These are phyloP conservation scores for Sabatieria punctata DNA, from an alignment of 2,888 invertebrate genomes.

Conservation along the genomic window DNA sequence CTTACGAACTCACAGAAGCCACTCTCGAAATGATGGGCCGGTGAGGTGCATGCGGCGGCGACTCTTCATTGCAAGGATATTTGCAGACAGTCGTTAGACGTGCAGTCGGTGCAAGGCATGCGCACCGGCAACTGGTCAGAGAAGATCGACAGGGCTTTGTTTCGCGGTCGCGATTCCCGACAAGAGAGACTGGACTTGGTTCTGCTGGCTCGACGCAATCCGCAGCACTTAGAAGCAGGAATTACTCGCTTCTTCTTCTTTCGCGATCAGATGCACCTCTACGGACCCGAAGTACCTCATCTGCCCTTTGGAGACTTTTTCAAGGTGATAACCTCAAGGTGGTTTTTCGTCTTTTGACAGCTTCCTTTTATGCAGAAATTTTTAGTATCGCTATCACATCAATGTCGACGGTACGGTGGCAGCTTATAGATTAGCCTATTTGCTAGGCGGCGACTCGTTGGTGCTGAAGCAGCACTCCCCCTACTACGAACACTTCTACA, in stretches of 20 bases:
- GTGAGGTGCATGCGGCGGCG: slow-evolving; percentile 40
- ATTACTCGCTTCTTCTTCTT: slow-evolving; percentile 93
- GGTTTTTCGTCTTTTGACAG: not conserved
- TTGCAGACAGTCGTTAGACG: slow-evolving; percentile 70
- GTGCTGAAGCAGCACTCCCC: slow-evolving; percentile 78
- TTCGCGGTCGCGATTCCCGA: slow-evolving; percentile 83
- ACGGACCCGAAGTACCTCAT: slow-evolving; percentile 66
- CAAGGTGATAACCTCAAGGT: slow-evolving; percentile 47
- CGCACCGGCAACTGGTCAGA: slow-evolving; percentile 48
- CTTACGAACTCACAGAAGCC: slow-evolving; percentile 82
- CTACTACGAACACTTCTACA: slow-evolving; percentile 89
- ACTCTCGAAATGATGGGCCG: slow-evolving; percentile 80
- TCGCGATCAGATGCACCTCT: slow-evolving; percentile 57
- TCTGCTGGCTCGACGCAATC: slow-evolving; percentile 52
- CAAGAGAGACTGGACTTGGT: slow-evolving; percentile 63
- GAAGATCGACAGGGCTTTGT: slow-evolving; percentile 59
- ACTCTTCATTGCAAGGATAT: no score
- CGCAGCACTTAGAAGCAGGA: slow-evolving; percentile 64
- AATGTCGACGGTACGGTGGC: slow-evolving; percentile 91
- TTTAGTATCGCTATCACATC: slow-evolving; percentile 82
- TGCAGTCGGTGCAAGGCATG: slow-evolving; percentile 71
- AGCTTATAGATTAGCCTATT: slow-evolving; percentile 77
- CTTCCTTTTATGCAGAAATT: slow-evolving; percentile 10
- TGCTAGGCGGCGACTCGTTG: slow-evolving; percentile 67
- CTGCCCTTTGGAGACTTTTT: slow-evolving; percentile 84